Evolutionary conservation across 2,113 vertebrate species (phyloP), one percentile per base, ranked within the genome.

Genomic region (Turnix velox): DNA sequence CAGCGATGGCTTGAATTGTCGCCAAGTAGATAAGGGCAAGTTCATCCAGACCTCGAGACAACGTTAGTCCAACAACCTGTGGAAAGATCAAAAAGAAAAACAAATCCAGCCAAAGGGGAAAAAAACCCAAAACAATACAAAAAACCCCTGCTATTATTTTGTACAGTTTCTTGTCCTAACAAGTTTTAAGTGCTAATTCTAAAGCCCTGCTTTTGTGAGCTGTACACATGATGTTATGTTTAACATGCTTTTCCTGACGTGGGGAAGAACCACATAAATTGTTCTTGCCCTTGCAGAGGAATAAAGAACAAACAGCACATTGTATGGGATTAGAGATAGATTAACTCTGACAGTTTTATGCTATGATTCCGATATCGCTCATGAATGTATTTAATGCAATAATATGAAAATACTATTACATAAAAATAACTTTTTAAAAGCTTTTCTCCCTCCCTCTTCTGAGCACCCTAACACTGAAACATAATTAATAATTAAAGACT

Each of bases 1-100:
- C 99, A 93, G 99, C 99, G 67, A 99, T 96, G 69, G 98, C 98
- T 97, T 99, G 99, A 87, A 99, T 55, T 1, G 99, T 99, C 77
- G 99, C 98, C 96, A 99, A 96, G 96, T 99, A 99, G 69, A 99
- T 98, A 96, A 99, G 96, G 54, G 99, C 99, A 94, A 99, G 98
- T 96, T 99, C 98, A 88, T 99, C 98, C 77, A 99, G 96, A 65
- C 98, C 98, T 75, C 97, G 98, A 89, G 99, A 99, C 72, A 99
- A 89, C 6, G 98, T 97, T 31, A 99, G 96, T 67, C 99, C 99
- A 9, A 98, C 97, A 94, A 99, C 97, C 99, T 99, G 97, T 7
- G 82, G 55, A 71, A 52, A 96, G 78, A 95, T 91, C 59, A 95
- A 88, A 91, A 80, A 90, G 86, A 90, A 75, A 92, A 94, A 94